These are phyloP conservation scores for Holothuria glaberrima DNA, from an alignment of 35 echinoderm and acorn worm species.

Conservation along the genomic window DNA sequence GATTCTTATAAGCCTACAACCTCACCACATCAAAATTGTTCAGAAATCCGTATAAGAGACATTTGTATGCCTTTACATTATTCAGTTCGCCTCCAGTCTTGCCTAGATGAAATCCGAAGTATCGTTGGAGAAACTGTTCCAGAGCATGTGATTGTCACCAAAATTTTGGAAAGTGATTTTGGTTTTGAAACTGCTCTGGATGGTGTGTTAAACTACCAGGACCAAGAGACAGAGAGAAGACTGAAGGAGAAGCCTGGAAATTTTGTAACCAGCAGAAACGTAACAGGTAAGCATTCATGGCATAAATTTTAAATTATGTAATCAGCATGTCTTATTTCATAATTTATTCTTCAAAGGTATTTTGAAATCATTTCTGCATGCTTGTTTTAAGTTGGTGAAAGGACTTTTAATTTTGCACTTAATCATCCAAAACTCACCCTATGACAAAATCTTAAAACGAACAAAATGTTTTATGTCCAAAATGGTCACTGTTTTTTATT, in stretches of 20 bases:
- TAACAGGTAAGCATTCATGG: slow-evolving; percentile 7
- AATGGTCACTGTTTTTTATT: no score
- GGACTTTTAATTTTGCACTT: no score
- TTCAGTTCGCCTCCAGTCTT: slow-evolving; percentile 92
- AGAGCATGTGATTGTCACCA: slow-evolving; percentile 87
- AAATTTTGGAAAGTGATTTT: slow-evolving; percentile 72
- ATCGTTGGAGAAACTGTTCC: slow-evolving; percentile 91
- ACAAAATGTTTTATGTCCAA: no score
- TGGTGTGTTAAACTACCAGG: slow-evolving; percentile 76
- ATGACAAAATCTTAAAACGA: no score
- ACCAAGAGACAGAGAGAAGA: slow-evolving; percentile 15
- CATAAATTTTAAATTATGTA: not conserved
- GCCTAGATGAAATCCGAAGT: slow-evolving; percentile 92
- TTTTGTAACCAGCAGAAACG: not conserved
- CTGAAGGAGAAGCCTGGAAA: not conserved
- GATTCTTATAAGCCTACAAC: no score
- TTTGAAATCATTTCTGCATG: no score
- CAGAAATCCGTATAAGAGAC: no score
- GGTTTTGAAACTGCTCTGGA: slow-evolving; percentile 84
- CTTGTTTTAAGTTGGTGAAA: no score
- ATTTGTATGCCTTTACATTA: not conserved
- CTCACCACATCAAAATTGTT: no score
- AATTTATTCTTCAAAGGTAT: no score
- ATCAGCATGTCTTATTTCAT: no score
- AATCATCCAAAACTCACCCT: no score